Evolutionary conservation across 2,113 vertebrate genomes (phyloP).

Genomic region (Atherinomorus stipes): DNA sequence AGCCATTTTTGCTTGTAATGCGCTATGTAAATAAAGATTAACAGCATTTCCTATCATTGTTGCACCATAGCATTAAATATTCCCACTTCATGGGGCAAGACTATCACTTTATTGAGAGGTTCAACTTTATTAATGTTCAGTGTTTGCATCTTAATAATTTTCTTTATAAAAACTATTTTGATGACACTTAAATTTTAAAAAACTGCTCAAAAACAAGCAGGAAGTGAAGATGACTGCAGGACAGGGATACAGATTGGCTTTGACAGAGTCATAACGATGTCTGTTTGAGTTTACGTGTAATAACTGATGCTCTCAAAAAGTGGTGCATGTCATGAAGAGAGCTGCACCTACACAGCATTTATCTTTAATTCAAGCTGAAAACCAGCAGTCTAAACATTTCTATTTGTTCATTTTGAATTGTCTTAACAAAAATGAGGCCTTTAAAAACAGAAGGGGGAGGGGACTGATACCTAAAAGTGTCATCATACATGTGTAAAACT

Average conservation of each 20-base stretch:
- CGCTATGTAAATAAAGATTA: too few relatives aligned
- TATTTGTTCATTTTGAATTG: background rate
- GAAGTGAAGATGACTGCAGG: background rate
- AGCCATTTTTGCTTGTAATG: too few relatives aligned
- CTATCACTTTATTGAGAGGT: too few relatives aligned
- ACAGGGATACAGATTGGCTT: background rate
- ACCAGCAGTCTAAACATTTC: constrained; percentile 2
- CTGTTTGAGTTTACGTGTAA: background rate
- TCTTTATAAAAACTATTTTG: too few relatives aligned
- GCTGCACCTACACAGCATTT: background rate
- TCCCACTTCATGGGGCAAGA: too few relatives aligned
- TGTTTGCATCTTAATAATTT: too few relatives aligned
- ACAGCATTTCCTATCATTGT: too few relatives aligned
- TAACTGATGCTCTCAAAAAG: background rate
- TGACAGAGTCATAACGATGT: background rate
- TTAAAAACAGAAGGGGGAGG: background rate
- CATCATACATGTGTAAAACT: background rate
- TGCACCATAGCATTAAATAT: too few relatives aligned
- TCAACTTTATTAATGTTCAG: too few relatives aligned
- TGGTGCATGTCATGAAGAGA: too few relatives aligned
- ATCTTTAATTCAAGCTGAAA: constrained; percentile 10
- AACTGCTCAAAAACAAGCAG: background rate
- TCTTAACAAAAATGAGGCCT: background rate
- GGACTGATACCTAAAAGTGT: background rate
- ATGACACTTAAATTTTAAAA: background rate